Evolutionary conservation across 2,113 vertebrate genomes (phyloP), one percentile per base, ranked within the genome.

Genomic region (Corapipo altera): DNA sequence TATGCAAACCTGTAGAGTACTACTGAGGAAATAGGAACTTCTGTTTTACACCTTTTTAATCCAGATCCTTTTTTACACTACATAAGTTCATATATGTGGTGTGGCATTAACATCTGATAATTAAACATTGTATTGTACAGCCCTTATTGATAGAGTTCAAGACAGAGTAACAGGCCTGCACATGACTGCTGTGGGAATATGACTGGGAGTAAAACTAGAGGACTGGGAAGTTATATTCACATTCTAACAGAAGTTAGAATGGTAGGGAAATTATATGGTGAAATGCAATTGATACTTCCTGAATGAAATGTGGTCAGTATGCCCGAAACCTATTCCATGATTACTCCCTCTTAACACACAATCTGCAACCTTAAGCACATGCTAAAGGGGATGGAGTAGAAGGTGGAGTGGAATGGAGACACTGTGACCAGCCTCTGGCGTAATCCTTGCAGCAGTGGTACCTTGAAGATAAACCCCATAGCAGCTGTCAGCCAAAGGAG

Each of bases 21-120:
- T 79, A 1, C 11, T 49, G 58, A 72, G 35, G 43, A 91, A 78
- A 76, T 6, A 6, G 15, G 23, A 89, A 82, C 15, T 73, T 78
- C 41, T 70, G 28, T 22, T 28, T 76, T n/a, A 54, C 13, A 48
- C 16, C 30, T 71, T 94, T 73, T 44, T 79, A 76, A 85, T 30
- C 23, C 41, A 90, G 71, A 23, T 2, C 4, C 3, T 17, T 82
- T 46, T 71, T 72, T 32, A 83, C 19, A 33, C 35, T 35, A 41
- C 1, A 0, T 26, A 43, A 54, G 3, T 19, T 84, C 2, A 0
- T 46, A 37, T 35, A 64, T 11, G 10, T 22, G 9, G 3, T 54
- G 30, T 58, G 46, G 18, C 33, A 54, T 43, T 77, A 75, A 28
- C 5, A 61, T 33, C n/a, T 70, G 66, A 30, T 33, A 66, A 9